phyloP scores from a whole-genome alignment of 2,797 vertebrate species.

The Gobio occitaniae region DNA sequence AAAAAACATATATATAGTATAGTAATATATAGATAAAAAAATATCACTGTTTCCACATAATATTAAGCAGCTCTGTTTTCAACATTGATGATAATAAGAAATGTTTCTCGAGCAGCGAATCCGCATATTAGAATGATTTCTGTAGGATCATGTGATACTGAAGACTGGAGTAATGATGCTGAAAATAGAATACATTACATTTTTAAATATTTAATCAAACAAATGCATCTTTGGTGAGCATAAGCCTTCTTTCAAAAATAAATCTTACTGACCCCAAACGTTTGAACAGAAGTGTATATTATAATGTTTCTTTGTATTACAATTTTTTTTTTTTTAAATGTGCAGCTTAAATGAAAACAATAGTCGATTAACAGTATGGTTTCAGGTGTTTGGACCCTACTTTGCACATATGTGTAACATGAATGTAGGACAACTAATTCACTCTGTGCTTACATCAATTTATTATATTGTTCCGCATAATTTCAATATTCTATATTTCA shows the following conservation, averaged over 20 bases:
- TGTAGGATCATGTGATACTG: not conserved
- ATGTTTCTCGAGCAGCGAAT: not conserved
- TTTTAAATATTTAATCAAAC: not conserved
- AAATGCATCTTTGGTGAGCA: not conserved
- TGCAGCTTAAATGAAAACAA: not conserved
- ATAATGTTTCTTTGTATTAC: not conserved
- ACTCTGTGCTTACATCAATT: not conserved
- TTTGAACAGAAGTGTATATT: not conserved
- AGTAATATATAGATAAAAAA: too few species aligned
- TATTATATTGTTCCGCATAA: not conserved
- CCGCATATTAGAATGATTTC: not conserved
- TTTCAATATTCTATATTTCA: not conserved
- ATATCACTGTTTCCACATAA: not conserved
- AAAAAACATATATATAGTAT: too few species aligned
- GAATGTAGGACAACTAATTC: not conserved
- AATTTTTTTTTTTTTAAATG: not conserved
- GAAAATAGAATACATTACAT: not conserved
- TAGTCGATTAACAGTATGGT: not conserved
- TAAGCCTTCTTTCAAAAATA: not conserved
- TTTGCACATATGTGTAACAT: not conserved
- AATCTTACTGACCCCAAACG: not conserved
- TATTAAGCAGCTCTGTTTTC: not conserved
- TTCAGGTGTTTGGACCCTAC: not conserved
- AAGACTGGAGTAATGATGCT: not conserved
- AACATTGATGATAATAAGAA: not conserved